Evolutionary conservation across 2,113 vertebrate genomes (phyloP), one percentile per base, ranked within the genome.

Genomic region (Macrotus californicus): DNA sequence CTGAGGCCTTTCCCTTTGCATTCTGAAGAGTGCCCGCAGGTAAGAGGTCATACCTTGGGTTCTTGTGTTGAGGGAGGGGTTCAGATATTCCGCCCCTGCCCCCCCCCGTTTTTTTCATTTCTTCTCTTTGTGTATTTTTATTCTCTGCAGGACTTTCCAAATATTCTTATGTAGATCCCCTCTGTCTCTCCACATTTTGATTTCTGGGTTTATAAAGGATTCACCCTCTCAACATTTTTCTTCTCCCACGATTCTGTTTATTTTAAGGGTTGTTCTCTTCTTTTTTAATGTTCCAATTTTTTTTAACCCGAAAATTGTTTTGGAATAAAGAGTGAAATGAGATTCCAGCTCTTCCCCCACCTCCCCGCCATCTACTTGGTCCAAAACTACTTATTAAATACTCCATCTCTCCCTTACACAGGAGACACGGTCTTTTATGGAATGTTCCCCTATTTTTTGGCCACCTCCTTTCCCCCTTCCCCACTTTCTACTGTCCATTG

Each of bases 241-340:
- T 59, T 85, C 83, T 93, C 34, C 41, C 16, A 34, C 39, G 64
- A 83, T 87, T 73, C 77, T 64, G 13, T 59, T 9, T 89, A 29
- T 70, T 76, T 89, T 80, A 75, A 75, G 64, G 52, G n/a, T 41
- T 66, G 24, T 15, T 39, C 36, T 87, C 91, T 77, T 91, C 67
- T 52, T 81, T 73, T 87, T 52, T 73, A 80, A 50, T 59, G 39
- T 39, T 59, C 24, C 64, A 7, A 0, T 80, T 94, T 96, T 87
- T 61, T 94, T 56, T 26, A 90, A 87, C 81, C 67, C 70, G 66
- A 50, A 84, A 77, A 81, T 66, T 93, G 77, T 87, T 93, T 92
- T 46, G 83, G 84, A 90, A 88, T 85, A 59, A 93, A 90, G 26
- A 81, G 13, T 77, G 43, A 96, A 91, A 64, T 95, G 52, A 94